phyloP scores from a whole-genome alignment of 1,140 invertebrate species.

The Mercenaria mercenaria region DNA sequence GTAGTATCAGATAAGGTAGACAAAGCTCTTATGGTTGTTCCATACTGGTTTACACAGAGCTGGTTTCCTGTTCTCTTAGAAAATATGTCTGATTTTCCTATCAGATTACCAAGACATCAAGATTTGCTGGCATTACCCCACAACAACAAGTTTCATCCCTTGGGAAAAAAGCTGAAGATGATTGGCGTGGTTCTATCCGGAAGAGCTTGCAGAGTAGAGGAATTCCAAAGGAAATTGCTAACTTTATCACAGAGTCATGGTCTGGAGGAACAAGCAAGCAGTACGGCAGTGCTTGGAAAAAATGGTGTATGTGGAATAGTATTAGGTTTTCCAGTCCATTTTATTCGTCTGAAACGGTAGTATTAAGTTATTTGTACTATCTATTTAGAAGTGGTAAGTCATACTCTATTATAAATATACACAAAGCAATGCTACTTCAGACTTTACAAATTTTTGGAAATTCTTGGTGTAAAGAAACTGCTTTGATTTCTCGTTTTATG shows the following conservation, averaged over 20 bases:
- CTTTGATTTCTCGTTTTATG: neutral
- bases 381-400: neutral
- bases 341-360: neutral
- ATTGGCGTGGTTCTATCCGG: constrained; percentile 61
- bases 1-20: constrained; percentile 58
- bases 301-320: constrained; percentile 48
- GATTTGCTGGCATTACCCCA: constrained; percentile 43
- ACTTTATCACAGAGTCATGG: constrained; percentile 60
- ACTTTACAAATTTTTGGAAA: neutral
- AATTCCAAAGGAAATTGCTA: constrained; percentile 51
- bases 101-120: constrained; percentile 41
- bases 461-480: neutral
- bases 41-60: constrained; percentile 60
- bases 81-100: constrained; percentile 38
- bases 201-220: neutral
- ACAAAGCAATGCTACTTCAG: neutral
- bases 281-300: constrained; percentile 34
- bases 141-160: constrained; percentile 28
- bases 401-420: neutral
- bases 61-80: constrained; percentile 53
- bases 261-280: constrained; percentile 52
- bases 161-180: constrained; percentile 35
- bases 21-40: constrained; percentile 48
- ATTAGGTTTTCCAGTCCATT: constrained; percentile 29
- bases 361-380: neutral